phyloP scores from a whole-genome alignment of 2,113 vertebrate species.

The Bungarus multicinctus region DNA sequence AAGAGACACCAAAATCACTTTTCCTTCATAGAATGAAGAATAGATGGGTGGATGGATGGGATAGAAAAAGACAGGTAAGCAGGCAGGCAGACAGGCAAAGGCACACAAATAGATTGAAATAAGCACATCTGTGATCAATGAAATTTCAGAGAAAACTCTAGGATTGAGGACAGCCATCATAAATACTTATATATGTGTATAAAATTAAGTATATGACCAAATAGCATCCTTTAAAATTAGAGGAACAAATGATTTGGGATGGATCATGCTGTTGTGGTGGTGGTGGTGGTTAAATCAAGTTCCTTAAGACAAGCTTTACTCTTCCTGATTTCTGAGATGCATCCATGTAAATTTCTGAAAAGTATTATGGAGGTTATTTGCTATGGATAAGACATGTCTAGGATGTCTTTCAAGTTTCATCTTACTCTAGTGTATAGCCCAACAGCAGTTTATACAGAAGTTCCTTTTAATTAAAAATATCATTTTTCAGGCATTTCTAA shows the following conservation, averaged over 20 bases:
- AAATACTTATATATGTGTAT: background rate
- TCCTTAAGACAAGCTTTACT: background rate
- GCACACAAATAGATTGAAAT: background rate
- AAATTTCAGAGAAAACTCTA: background rate
- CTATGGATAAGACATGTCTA: background rate
- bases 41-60: background rate
- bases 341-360: background rate
- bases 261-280: background rate
- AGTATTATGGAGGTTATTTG: background rate
- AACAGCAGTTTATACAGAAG: background rate
- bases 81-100: background rate
- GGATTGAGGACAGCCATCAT: background rate
- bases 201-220: background rate
- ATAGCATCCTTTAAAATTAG: background rate
- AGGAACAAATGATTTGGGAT: background rate
- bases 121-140: background rate
- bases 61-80: background rate
- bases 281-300: background rate
- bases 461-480: background rate
- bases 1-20: background rate
- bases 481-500: background rate
- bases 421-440: background rate
- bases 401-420: background rate
- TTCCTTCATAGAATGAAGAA: background rate
- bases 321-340: background rate